phyloP scores from a whole-genome alignment of 2,797 vertebrate species.

The Aselliscus stoliczkanus region DNA sequence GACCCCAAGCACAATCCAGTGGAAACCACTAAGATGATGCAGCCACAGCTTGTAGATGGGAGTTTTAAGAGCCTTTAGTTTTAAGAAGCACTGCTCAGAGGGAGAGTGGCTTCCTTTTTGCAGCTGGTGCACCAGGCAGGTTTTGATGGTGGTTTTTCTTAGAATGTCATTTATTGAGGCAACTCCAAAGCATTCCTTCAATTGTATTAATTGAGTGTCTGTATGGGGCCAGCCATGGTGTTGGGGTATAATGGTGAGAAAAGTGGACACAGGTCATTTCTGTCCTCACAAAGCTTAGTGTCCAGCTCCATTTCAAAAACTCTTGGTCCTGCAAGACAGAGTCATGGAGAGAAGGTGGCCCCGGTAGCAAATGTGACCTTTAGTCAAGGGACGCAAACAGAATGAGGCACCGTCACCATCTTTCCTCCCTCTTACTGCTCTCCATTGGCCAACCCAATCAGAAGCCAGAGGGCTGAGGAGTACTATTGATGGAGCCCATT shows the following conservation, averaged over 20 bases:
- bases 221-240: not conserved
- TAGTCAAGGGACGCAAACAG: not conserved
- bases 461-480: not conserved
- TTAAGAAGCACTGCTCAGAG: conserved; percentile 41
- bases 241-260: not conserved
- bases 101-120: not conserved
- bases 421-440: not conserved
- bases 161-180: not conserved
- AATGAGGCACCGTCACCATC: not conserved
- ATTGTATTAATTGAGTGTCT: not conserved
- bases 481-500: too few species aligned
- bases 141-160: conserved; percentile 1
- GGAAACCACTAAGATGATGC: not conserved
- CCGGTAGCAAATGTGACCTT: not conserved
- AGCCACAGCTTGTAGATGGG: conserved; percentile 45
- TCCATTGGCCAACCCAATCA: not conserved
- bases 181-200: not conserved
- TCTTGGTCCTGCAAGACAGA: not conserved
- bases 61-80: conserved; percentile 52
- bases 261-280: not conserved
- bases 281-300: not conserved
- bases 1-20: not conserved
- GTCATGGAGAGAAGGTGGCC: not conserved
- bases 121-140: not conserved
- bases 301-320: not conserved